Evolutionary conservation across 1,140 invertebrate genomes (phyloP).

Genomic region (Saxidomus purpurata): DNA sequence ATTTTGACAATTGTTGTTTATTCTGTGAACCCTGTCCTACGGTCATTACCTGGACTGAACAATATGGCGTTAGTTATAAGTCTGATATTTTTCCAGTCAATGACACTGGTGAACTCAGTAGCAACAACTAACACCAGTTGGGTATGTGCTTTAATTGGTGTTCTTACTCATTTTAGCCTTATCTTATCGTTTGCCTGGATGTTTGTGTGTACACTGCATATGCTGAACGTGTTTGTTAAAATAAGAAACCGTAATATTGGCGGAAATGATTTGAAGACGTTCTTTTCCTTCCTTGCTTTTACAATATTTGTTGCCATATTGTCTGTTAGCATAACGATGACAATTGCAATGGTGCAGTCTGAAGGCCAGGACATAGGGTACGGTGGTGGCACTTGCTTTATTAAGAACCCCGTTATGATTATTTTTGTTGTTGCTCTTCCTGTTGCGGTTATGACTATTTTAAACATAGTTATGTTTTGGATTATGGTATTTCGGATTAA

Average conservation of each 20-base stretch:
- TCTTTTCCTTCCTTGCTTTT: background rate
- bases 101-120: background rate
- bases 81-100: background rate
- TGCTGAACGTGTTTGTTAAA: background rate
- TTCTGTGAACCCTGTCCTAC: background rate
- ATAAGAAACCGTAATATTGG: background rate
- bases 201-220: slow-evolving; percentile 19
- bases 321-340: background rate
- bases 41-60: slow-evolving; percentile 10
- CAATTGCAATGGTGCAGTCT: background rate
- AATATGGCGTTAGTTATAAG: background rate
- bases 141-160: background rate
- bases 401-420: background rate
- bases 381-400: slow-evolving; percentile 14
- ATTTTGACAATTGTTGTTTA: background rate
- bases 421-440: background rate
- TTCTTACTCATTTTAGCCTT: background rate
- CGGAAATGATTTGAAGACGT: background rate
- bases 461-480: slow-evolving; percentile 36
- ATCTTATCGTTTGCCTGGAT: slow-evolving; percentile 17
- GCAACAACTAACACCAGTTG: background rate
- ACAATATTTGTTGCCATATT: background rate
- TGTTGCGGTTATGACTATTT: background rate
- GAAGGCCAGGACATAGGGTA: slow-evolving; percentile 13
- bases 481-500: background rate